Base-by-base conservation (phyloP, 2,888 invertebrate species). In the Lymantria dispar region DNA sequence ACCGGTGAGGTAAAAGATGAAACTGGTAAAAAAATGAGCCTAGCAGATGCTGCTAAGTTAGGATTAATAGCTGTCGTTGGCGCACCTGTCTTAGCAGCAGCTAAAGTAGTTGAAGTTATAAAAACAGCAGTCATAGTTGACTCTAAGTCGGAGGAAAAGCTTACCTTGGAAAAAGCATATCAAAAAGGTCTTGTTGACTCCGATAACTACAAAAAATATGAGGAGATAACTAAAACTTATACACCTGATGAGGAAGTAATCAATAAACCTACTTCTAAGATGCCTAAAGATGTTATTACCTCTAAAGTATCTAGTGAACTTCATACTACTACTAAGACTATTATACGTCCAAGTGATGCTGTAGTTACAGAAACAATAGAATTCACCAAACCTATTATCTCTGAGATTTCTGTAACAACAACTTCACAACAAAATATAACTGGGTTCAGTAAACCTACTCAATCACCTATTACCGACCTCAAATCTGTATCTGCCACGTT, bases 41-140 rank as follows among this genome's bases (percentile, higher is more conserved):
- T 97, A 50, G 88, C 93, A 40, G 95, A 96, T 68, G 97, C 97
- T 29, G 93, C 95, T 11, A 95, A 95, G 81, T 87, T 94, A 64
- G 97, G 97, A 9, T 85, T 96, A 22, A 81, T 97, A 9, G 93
- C 94, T 41, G 94, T 97, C 12, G 83, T 94, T 13, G 97, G 96
- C 31, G 94, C 95, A 1, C 96, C 97, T 7, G 83, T 96, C 42
- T 92, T 95, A 15, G 95, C 95, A 3, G 94, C 94, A 9, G 92
- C 94, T 47, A 94, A 94, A 63, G 92, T 94, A 0, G 90, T 95
- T 41, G 94, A 94, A 71, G 92, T 94, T 0, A 92, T 95, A 0
- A 93, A 93, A 61, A 86, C 66, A 48, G 84, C 90, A 70, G 92
- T 94, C 72, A 88, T 94, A 8, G 85, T 92, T 49, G 96, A 97